These are phyloP conservation scores for Aporrectodea caliginosa DNA, from an alignment of 1,140 invertebrate species.

Conservation along the genomic window DNA sequence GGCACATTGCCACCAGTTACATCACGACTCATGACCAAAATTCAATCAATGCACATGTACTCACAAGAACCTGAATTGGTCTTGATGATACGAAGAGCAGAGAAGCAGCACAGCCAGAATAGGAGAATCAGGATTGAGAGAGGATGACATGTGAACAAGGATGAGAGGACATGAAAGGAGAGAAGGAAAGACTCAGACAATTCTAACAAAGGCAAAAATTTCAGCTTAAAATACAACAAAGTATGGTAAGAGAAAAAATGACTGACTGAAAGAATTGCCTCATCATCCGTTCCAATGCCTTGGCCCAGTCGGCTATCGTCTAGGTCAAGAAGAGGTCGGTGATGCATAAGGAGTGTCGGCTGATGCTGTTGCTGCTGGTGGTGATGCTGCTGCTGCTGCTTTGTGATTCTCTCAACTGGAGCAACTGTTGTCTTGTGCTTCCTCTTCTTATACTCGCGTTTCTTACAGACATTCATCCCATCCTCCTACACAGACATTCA, in stretches of 20 bases:
- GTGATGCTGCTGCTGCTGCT: background rate
- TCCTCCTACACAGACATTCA: slow-evolving; percentile 13
- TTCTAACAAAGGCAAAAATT: too few relatives aligned
- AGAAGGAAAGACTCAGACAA: too few relatives aligned
- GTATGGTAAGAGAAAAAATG: background rate
- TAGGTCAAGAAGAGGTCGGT: slow-evolving; percentile 41
- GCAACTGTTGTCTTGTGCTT: slow-evolving; percentile 63
- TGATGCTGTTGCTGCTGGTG: too few relatives aligned
- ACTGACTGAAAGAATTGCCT: slow-evolving; percentile 53
- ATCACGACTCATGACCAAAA: too few relatives aligned
- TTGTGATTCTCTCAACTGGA: slow-evolving; percentile 33
- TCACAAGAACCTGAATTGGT: too few relatives aligned
- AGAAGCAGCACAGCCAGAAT: too few relatives aligned
- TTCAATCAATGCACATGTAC: too few relatives aligned
- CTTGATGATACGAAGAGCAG: too few relatives aligned
- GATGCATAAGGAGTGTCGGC: slow-evolving; percentile 30
- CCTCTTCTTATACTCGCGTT: slow-evolving; percentile 83
- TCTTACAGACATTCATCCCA: slow-evolving; percentile 60
- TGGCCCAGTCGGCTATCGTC: slow-evolving; percentile 44
- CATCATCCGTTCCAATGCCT: slow-evolving; percentile 58
- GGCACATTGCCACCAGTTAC: too few relatives aligned
- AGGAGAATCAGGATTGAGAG: background rate
- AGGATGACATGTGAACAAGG: background rate
- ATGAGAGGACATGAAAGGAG: too few relatives aligned
- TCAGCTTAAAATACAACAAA: background rate